Evolutionary conservation across 2,888 invertebrate species (phyloP).

Genomic region (Mylabris sibirica): DNA sequence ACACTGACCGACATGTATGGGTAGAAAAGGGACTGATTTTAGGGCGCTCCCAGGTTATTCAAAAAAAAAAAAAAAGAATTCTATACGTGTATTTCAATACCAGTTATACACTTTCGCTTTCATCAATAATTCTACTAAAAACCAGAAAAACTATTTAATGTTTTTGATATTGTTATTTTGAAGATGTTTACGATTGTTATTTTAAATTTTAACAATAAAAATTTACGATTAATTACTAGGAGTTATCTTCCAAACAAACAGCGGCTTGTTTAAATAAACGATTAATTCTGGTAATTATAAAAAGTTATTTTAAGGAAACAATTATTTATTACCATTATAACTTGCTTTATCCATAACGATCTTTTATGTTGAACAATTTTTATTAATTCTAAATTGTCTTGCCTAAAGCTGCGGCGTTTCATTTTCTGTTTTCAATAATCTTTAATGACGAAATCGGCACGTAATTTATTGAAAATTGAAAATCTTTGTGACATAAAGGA

Average conservation of each 20-base stretch:
- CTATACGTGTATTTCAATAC: neutral
- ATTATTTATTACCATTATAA: neutral
- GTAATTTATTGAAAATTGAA: neutral
- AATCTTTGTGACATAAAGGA: neutral
- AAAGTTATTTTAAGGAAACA: neutral
- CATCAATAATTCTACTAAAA: too few species aligned
- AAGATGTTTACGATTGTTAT: neutral
- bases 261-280: neutral
- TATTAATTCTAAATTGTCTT: neutral
- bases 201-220: neutral
- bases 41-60: neutral
- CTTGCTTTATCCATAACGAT: neutral
- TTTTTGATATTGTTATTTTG: too few species aligned
- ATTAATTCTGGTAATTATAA: neutral
- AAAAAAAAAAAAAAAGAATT: too few species aligned
- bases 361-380: neutral
- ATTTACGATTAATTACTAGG: too few species aligned
- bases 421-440: neutral
- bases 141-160: neutral
- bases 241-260: too few species aligned
- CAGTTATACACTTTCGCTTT: neutral
- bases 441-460: conserved; percentile 1
- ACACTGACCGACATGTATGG: conserved; percentile 5
- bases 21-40: neutral
- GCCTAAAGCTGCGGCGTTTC: neutral